Base-by-base conservation (phyloP, 2,888 invertebrate species). In the Dasypolia templi region DNA sequence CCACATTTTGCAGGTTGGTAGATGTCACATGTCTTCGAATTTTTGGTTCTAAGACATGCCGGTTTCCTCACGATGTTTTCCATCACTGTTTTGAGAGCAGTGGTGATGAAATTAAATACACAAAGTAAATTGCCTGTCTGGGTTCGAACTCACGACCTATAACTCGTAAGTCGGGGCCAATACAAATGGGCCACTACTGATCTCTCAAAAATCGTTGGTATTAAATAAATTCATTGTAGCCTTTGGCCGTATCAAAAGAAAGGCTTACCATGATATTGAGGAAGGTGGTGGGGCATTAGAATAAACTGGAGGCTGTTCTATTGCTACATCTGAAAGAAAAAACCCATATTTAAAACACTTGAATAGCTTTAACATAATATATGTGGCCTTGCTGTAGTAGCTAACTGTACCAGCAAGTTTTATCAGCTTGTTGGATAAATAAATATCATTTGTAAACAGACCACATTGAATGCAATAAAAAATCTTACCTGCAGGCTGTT, bases 231-330 rank as follows among this genome's bases (percentile, higher is more conserved):
- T 35, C 0, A 35, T 7, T 51, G 6, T 4, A 65, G 29, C 12
- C n/a, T 26, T 39, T n/a, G 9, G 1, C 39, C 19, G 3, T 42
- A 42, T 12, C n/a, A 42, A 5, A n/a, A 44, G 2, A 42, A 29
- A 49, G 11, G 61, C 76, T 79, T 81, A 88, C 87, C 80, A 80
- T 58, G 79, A 42, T 29, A 71, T 72, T 19, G 78, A 14, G 14
- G 75, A n/a, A 2, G 66, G 26, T 22, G 82, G 74, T 42, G 75
- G 81, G 9, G 75, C 79, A 69, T 81, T 85, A 0, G 73, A 32
- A 53, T 70, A 68, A 12, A 62, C 42, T 55, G 32, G 59, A 63
- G 62, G 42, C 22, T 44, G 26, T n/a, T 53, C 63, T 26, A 32
- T 19, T 4, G 46, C 5, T 2, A 42, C 5, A 67, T 77, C 75